phyloP scores from a whole-genome alignment of 2,797 vertebrate genomes.

The Tamandua tetradactyla region DNA sequence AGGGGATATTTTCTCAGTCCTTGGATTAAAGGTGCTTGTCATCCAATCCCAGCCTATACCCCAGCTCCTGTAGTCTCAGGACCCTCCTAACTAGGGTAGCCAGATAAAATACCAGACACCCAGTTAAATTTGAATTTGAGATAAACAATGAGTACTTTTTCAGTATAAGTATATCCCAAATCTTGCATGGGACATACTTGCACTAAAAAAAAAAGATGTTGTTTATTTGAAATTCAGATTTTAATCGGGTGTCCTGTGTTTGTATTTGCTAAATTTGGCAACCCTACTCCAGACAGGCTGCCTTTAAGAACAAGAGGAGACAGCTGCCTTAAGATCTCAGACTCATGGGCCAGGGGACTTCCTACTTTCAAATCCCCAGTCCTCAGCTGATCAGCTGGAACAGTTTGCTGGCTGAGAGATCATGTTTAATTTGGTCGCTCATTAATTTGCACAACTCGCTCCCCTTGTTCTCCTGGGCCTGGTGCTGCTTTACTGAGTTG shows the following conservation, averaged over 20 bases:
- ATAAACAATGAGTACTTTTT: background rate
- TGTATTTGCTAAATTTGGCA: slow-evolving; percentile 38
- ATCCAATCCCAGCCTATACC: background rate
- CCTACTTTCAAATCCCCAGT: slow-evolving; percentile 41
- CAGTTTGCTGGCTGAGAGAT: slow-evolving; percentile 50
- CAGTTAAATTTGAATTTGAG: slow-evolving; percentile 1
- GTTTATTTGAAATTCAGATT: slow-evolving; percentile 36
- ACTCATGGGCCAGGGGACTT: slow-evolving; percentile 23
- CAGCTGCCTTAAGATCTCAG: background rate
- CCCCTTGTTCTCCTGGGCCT: slow-evolving; percentile 38
- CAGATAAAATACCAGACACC: background rate
- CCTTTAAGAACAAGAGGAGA: slow-evolving; percentile 15
- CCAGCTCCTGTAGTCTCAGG: background rate
- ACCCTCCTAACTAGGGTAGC: background rate
- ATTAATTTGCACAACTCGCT: slow-evolving; percentile 65
- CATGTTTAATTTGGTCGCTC: slow-evolving; percentile 66
- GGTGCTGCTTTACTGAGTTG: slow-evolving; percentile 62
- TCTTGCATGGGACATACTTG: background rate
- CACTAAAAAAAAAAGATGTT: background rate
- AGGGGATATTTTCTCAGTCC: background rate
- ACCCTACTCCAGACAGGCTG: background rate
- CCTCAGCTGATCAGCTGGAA: slow-evolving; percentile 35
- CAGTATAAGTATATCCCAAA: background rate
- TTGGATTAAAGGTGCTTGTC: background rate
- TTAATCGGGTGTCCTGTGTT: background rate